A percentile compares a stretch with the other conserved stretches of the same genome.
Conservation (phyloP, 1,140 invertebrate genomes). For the Achroia grisella region DNA sequence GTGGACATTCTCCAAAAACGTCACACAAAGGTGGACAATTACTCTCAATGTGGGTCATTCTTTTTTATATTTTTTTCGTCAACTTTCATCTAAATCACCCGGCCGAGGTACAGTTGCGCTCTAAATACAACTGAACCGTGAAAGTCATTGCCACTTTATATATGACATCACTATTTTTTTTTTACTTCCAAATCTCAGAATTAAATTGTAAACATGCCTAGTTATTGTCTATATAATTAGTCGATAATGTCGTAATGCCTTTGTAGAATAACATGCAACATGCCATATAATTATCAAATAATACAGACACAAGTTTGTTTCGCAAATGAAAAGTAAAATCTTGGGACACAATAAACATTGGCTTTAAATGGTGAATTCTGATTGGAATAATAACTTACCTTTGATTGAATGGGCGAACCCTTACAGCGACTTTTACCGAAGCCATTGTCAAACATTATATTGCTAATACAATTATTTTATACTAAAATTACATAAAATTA, state of each 20-base stretch:
- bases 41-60: slow-evolving; percentile 23
- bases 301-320: slow-evolving; percentile 28
- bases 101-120: slow-evolving; percentile 58
- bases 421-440: slow-evolving; percentile 87
- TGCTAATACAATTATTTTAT: slow-evolving; percentile 40
- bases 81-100: slow-evolving; percentile 60
- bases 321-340: slow-evolving; percentile 13
- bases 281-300: slow-evolving; percentile 16
- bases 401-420: slow-evolving; percentile 87
- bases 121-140: slow-evolving; percentile 70
- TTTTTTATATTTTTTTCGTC: slow-evolving; percentile 45
- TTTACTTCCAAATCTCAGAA: slow-evolving; percentile 54
- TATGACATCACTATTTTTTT: slow-evolving; percentile 68
- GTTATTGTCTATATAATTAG: slow-evolving; percentile 5
- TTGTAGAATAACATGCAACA: slow-evolving; percentile 8
- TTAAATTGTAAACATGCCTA: slow-evolving; percentile 5
- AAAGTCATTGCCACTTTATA: slow-evolving; percentile 65
- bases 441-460: slow-evolving; percentile 79
- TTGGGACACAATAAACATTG: slow-evolving; percentile 3
- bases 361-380: background rate
- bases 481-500: slow-evolving; percentile 44
- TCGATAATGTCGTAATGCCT: slow-evolving; percentile 3
- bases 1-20: background rate
- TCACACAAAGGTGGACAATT: background rate
- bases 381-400: slow-evolving; percentile 73